These are phyloP conservation scores for Tetranychus cinnabarinus DNA, from an alignment of 1,140 invertebrate genomes.

Conservation along the genomic window DNA sequence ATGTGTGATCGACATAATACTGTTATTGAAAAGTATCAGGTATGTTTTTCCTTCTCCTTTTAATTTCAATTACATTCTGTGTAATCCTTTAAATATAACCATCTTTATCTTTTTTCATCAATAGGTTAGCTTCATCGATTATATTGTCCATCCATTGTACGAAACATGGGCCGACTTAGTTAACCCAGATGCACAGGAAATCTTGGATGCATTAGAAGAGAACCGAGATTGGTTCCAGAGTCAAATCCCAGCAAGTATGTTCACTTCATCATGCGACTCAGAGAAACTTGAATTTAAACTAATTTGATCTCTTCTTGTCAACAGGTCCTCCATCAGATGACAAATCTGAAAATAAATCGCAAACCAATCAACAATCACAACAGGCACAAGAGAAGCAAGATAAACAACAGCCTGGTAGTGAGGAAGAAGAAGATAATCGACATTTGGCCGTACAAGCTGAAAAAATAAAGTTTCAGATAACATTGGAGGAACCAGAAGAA, in stretches of 20 bases:
- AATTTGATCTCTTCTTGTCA: neutral
- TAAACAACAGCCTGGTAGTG: neutral
- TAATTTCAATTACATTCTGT: neutral
- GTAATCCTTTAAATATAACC: neutral
- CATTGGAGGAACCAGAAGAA: constrained; percentile 48
- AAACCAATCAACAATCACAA: too few species aligned
- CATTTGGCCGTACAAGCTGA: constrained; percentile 25
- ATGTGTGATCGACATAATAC: constrained; percentile 91
- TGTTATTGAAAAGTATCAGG: constrained; percentile 90
- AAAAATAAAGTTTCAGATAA: constrained; percentile 35
- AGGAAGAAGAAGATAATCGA: neutral
- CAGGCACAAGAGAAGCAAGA: neutral
- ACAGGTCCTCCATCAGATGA: neutral
- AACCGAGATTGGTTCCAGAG: constrained; percentile 94
- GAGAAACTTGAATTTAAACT: too few species aligned
- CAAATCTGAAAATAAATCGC: too few species aligned
- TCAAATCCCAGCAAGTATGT: constrained; percentile 30
- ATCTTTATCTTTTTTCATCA: neutral
- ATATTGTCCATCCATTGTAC: constrained; percentile 96
- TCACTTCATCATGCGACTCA: neutral
- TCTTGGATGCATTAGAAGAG: constrained; percentile 87
- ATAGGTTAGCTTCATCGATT: constrained; percentile 89
- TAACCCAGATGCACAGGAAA: constrained; percentile 91
- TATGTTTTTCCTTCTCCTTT: constrained; percentile 16
- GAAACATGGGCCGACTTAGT: constrained; percentile 98